Conservation (phyloP, 2,113 vertebrate genomes). For the Struthio camelus region DNA sequence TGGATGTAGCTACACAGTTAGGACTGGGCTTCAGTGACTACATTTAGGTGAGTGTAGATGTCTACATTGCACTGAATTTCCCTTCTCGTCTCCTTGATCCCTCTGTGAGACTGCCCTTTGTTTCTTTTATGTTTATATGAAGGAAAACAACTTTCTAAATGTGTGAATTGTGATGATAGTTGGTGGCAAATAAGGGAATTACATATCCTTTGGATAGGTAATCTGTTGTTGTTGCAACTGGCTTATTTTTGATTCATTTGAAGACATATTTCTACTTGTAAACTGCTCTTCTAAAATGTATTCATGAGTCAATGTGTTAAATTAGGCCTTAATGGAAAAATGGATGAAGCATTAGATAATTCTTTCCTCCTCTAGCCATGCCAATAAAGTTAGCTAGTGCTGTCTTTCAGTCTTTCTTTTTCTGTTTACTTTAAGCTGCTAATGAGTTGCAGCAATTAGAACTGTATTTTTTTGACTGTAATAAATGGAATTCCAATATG, state of each 20-base stretch:
- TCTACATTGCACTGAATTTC: neutral
- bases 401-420: slow-evolving; percentile 16
- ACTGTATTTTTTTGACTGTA: slow-evolving; percentile 29
- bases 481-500: slow-evolving; percentile 36
- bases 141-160: neutral
- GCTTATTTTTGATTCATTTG: neutral
- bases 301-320: slow-evolving; percentile 34
- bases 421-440: slow-evolving; percentile 34
- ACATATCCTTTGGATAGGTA: neutral
- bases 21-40: neutral
- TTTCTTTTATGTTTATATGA: neutral
- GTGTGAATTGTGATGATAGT: neutral
- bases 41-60: neutral
- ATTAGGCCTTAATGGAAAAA: slow-evolving; percentile 56
- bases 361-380: slow-evolving; percentile 24
- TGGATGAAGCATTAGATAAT: slow-evolving; percentile 45
- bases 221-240: neutral
- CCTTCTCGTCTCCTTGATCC: neutral
- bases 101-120: neutral
- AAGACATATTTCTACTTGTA: slow-evolving; percentile 2
- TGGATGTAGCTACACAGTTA: neutral
- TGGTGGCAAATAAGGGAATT: neutral
- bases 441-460: slow-evolving; percentile 49
- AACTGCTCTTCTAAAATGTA: slow-evolving; percentile 30
- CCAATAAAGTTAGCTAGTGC: slow-evolving; percentile 20